A percentile compares a stretch with the other conserved stretches of the same genome.
Evolutionary conservation across 2,113 vertebrate species (phyloP).

Genomic region (Austrofundulus limnaeus): DNA sequence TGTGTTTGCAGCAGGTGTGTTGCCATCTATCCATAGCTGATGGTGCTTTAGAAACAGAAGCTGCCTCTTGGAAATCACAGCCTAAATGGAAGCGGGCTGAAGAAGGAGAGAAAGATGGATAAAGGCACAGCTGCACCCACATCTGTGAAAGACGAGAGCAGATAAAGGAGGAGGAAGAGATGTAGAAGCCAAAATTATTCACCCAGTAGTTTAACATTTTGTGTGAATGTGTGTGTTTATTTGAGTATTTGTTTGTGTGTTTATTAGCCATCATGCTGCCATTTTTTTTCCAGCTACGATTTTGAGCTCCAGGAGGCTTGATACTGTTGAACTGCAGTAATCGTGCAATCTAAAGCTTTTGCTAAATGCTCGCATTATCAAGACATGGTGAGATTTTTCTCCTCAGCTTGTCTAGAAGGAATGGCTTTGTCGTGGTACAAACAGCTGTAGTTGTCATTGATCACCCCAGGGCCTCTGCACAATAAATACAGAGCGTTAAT

Average conservation of each 20-base stretch:
- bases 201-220: conserved; percentile 31
- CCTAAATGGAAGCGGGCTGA: conserved; percentile 32
- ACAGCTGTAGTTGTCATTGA: conserved; percentile 58
- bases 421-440: conserved; percentile 65
- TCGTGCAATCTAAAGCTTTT: conserved; percentile 63
- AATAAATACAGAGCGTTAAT: conserved; percentile 55
- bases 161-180: conserved; percentile 45
- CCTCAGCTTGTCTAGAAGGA: conserved; percentile 58
- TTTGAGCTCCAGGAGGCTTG: conserved; percentile 40
- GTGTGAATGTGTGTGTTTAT: background rate
- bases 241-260: conserved; percentile 5
- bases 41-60: conserved; percentile 28
- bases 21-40: conserved; percentile 28
- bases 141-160: conserved; percentile 54
- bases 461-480: conserved; percentile 52
- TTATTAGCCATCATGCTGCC: conserved; percentile 43
- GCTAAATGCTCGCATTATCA: conserved; percentile 58
- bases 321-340: conserved; percentile 36
- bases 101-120: conserved; percentile 40
- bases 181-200: conserved; percentile 26
- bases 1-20: conserved; percentile 43
- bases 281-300: conserved; percentile 32
- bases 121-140: conserved; percentile 51
- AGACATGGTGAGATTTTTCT: conserved; percentile 48
- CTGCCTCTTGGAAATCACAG: conserved; percentile 29